A percentile compares a stretch with the other conserved stretches of the same genome.
phyloP scores from a whole-genome alignment of 2,888 invertebrate genomes.

The Rhingia rostrata region DNA sequence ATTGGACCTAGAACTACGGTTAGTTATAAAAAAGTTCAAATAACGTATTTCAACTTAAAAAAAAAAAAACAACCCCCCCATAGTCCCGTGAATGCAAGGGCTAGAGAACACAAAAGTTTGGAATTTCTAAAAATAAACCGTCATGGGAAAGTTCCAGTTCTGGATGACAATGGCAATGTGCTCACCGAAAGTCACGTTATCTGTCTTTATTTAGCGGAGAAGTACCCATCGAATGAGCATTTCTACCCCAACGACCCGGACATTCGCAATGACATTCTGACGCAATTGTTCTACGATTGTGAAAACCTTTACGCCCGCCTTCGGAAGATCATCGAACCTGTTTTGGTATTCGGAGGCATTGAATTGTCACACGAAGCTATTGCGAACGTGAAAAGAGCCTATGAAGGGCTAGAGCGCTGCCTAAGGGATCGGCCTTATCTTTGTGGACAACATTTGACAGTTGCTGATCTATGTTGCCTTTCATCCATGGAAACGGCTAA shows the following conservation, averaged over 20 bases:
- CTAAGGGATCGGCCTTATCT: constrained; percentile 77
- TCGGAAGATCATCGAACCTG: constrained; percentile 80
- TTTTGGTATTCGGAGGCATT: constrained; percentile 80
- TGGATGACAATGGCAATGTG: constrained; percentile 80
- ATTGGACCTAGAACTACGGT: constrained; percentile 85
- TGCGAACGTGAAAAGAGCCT: constrained; percentile 82
- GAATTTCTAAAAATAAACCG: constrained; percentile 84
- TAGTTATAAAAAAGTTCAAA: constrained; percentile 38
- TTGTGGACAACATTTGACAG: constrained; percentile 82
- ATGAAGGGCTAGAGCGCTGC: constrained; percentile 82
- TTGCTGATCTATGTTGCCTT: constrained; percentile 83
- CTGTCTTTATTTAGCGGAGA: constrained; percentile 83
- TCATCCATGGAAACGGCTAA: constrained; percentile 82
- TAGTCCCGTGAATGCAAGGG: constrained; percentile 79
- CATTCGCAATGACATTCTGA: constrained; percentile 83
- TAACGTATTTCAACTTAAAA: background rate
- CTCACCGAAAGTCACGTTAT: constrained; percentile 84
- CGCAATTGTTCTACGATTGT: constrained; percentile 80
- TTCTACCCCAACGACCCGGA: constrained; percentile 85
- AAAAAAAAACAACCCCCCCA: constrained; percentile 27
- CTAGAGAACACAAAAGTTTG: constrained; percentile 78
- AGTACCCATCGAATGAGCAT: constrained; percentile 84
- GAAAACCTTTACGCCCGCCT: constrained; percentile 79
- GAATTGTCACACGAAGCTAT: constrained; percentile 82
- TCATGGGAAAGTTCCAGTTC: constrained; percentile 83